Base-by-base conservation (phyloP, 1,140 invertebrate genomes). In the Nixonia krombeini region DNA sequence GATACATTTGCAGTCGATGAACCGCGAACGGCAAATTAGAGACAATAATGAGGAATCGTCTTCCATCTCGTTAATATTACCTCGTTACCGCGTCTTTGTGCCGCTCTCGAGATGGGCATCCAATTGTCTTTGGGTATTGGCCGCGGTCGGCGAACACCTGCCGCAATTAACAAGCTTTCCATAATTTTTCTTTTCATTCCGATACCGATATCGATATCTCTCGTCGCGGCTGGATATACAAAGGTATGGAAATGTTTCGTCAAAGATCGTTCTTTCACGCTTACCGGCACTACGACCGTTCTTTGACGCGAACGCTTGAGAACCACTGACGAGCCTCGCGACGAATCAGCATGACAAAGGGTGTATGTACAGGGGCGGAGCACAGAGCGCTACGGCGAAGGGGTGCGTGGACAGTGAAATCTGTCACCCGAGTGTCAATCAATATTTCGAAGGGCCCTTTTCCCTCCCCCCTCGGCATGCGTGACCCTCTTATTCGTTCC, bases 371-470 rank as follows among this genome's bases (percentile, higher is more conserved):
- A 59, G 64, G 59, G 46, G 21, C 25, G 40, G 31, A 7, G 23
- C 26, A 12, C 9, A n/a, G n/a, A n/a, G n/a, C n/a, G n/a, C n/a
- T n/a, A n/a, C n/a, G n/a, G n/a, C n/a, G 62, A 74, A 75, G 69
- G 76, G 79, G 78, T 78, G 72, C 70, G 68, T 74, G 76, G 70
- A 73, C 70, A 79, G 73, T 74, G 69, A 83, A 83, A 83, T 83
- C 80, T 82, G 81, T 82, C 81, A 83, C 78, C 74, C 77, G 79
- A 73, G 79, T 81, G 79, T 83, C 79, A 83, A 83, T 83, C 79
- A 82, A 83, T 83, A 81, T 81, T 79, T 80, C 74, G 67, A 79
- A 76, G 76, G 78, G 78, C 73, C 77, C 67, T 66, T 50, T 63
- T 38, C 71, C 64, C 64, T 63, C 40, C 28, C 40, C 58, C 46